Percentiles rank a stretch among this genome's conserved stretches.
Evolutionary conservation across 2,797 vertebrate species (phyloP).

Genomic region (Syndactyla subalaris): DNA sequence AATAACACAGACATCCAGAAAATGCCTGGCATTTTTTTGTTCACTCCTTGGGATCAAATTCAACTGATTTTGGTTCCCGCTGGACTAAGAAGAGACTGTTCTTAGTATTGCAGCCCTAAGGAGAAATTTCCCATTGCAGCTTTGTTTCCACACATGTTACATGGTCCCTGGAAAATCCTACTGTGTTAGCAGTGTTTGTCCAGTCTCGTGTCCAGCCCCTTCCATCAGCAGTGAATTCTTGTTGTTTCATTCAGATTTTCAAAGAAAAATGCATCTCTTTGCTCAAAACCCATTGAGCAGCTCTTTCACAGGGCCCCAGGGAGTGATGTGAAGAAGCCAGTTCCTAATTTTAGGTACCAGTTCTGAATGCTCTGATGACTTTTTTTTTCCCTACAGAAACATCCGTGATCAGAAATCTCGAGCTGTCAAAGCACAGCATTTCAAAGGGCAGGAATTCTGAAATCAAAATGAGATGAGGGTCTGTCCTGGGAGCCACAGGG

Average conservation of each 20-base stretch:
- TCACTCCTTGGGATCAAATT: constrained; percentile 25
- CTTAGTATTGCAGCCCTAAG: background rate
- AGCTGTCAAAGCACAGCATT: background rate
- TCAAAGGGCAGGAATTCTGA: background rate
- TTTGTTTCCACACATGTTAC: background rate
- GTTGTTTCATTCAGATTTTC: background rate
- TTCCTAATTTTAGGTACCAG: background rate
- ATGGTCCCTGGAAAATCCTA: background rate
- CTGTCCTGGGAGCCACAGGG: background rate
- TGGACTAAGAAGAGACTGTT: constrained; percentile 16
- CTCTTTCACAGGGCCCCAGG: background rate
- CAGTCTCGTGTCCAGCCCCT: background rate
- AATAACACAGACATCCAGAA: constrained; percentile 59
- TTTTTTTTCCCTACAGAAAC: background rate
- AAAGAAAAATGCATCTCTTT: background rate
- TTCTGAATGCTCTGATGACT: background rate
- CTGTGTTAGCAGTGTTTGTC: background rate
- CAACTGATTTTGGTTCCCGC: constrained; percentile 6
- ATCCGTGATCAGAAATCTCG: background rate
- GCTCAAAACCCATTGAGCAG: background rate
- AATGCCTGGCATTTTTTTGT: constrained; percentile 56
- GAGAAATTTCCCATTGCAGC: background rate
- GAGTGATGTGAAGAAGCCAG: background rate
- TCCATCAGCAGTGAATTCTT: background rate
- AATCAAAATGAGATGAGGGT: background rate